Base-by-base conservation (phyloP, 1,140 invertebrate species). In the Calephelis nemesis region DNA sequence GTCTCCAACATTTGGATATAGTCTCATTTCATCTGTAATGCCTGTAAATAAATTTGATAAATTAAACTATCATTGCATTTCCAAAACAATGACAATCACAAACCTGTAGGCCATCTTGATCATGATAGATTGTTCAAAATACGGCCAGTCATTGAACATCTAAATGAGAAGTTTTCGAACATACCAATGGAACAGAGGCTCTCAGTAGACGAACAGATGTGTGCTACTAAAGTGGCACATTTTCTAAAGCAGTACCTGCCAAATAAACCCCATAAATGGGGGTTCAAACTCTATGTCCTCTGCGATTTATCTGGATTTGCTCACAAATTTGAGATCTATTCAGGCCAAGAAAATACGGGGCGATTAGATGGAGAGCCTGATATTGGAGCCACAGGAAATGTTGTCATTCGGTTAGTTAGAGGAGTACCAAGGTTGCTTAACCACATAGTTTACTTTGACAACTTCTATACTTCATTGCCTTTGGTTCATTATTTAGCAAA, bases 221-320 rank as follows among this genome's bases (percentile, higher is more conserved):
- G 52, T 13, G 19, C 54, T 15, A 85, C 78, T 77, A 81, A 73
- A 81, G 74, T 75, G 73, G 63, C 45, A 47, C 65, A 68, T 65
- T 68, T 68, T 67, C 39, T 71, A 19, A 68, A 71, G 45, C 54
- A 58, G 13, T 58, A 58, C 8, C 10, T 58, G 13, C 54, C 30
- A 7, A 58, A 39, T 15, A 19, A 54, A 54, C 15, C 15, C 50
- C 15, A 54, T 7, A 58, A 58, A 58, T 58, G 54, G 54, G 84
- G 79, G 5, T 88, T 77, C 65, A 86, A 88, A 75, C 70, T 87
- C 49, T 84, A 72, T 78, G 79, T 85, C 63, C 65, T 84, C 5
- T 82, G 78, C 74, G 70, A 73, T 76, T 50, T 79, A 13, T 67
- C 60, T 12, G 75, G 75, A 47, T 79, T 70, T 75, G 75, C 75